Evolutionary conservation across 2,797 vertebrate genomes (phyloP).

Genomic region (Semotilus atromaculatus): DNA sequence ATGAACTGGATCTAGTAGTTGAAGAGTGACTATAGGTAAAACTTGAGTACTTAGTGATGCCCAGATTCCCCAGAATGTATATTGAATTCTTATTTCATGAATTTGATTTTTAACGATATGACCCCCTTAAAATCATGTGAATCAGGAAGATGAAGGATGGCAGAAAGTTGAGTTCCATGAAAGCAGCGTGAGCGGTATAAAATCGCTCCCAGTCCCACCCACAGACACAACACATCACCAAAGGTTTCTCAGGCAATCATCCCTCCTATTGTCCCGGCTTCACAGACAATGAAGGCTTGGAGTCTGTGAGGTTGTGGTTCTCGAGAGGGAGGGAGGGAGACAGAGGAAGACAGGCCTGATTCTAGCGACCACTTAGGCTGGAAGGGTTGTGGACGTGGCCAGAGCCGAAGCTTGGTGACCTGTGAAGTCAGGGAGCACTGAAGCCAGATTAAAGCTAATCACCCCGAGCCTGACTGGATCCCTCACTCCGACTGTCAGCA

Average conservation of each 20-base stretch:
- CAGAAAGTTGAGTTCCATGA: neutral
- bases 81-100: neutral
- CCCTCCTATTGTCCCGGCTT: constrained; percentile 18
- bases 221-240: constrained; percentile 22
- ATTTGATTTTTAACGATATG: neutral
- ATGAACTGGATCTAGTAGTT: no score
- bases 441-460: constrained; percentile 61
- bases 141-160: neutral
- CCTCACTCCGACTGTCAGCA: constrained; percentile 48
- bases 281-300: constrained; percentile 16
- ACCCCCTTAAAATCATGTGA: neutral
- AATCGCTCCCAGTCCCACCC: neutral
- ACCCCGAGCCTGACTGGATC: constrained; percentile 50
- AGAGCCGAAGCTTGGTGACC: constrained; percentile 57
- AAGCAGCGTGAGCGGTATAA: neutral
- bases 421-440: constrained; percentile 60
- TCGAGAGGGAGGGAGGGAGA: neutral
- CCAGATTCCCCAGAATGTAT: neutral
- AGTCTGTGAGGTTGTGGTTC: neutral
- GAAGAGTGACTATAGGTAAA: no score
- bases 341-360: constrained; percentile 6
- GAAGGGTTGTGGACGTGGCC: constrained; percentile 33
- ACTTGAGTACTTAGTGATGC: no score
- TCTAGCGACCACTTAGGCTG: constrained; percentile 36
- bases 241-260: constrained; percentile 44